Base-by-base conservation (phyloP, 2,888 invertebrate species). In the Azorinus chamasolen region DNA sequence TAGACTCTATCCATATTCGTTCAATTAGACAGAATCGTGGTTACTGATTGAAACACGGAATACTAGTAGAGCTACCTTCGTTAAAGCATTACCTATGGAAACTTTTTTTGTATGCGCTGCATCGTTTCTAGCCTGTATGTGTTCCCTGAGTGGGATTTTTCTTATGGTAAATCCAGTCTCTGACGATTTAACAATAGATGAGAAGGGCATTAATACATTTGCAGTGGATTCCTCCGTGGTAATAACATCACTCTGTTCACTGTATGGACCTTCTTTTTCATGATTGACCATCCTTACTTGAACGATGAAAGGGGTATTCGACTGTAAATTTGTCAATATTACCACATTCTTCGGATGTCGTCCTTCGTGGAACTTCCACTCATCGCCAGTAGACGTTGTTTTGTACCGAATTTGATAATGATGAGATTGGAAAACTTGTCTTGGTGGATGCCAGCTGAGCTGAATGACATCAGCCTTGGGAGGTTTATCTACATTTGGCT, bases 281-380 rank as follows among this genome's bases (percentile, higher is more conserved):
- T 65, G 41, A 20, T 62, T n/a, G 14, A 57, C 48, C 2, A 65
- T 48, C 20, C 66, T 39, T 0, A 73, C 73, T 41, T 65, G 59
- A 20, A 73, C 66, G 14, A 62, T 39, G n/a, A 54, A 73, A 0
- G 45, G 6, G 1, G 61, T 66, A 18, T 73, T 32, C 0, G 61
- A 24, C 32, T 66, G 66, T 20, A 51, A 27, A 18, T 54, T 46
- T 0, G 0, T 46, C 20, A 55, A 22, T 43, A 5, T 22, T 14
- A 43, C 37, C 14, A 8, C 22, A 14, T 46, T 32, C 16, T 27
- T n/a, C 2, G 32, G 20, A 20, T 14, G 16, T 5, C 45, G 2
- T 4, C 32, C 54, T 27, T 25, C 8, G 12, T 16, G 32, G 45
- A 64, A 46, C 14, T 24, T 55, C 64, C 64, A 64, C 18, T 45